Evolutionary conservation across 2,797 vertebrate species (phyloP).

Genomic region (Phalanger gymnotis): DNA sequence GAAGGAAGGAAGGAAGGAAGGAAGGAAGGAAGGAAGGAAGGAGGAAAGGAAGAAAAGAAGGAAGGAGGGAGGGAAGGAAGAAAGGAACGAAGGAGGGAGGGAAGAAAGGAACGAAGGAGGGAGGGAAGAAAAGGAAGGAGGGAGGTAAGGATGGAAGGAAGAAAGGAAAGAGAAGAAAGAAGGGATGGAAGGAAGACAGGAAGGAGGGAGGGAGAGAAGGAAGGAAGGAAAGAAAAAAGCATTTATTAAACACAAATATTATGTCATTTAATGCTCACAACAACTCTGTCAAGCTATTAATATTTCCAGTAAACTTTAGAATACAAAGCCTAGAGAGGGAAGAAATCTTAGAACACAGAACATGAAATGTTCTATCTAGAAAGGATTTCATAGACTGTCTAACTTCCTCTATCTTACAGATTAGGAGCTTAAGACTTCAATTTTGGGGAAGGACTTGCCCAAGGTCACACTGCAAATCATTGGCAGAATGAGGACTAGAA

Average conservation of each 20-base stretch:
- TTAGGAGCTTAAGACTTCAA: neutral
- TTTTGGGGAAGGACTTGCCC: neutral
- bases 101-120: neutral
- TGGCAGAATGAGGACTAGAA: slow-evolving; percentile 5
- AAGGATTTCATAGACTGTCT: neutral
- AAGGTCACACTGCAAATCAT: neutral
- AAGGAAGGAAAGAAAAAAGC: too few species aligned
- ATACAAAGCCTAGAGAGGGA: neutral
- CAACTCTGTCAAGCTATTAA: neutral
- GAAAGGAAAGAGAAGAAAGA: too few species aligned
- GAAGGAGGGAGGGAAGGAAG: neutral
- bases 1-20: too few species aligned
- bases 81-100: neutral
- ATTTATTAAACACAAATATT: neutral
- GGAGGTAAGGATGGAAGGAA: too few species aligned
- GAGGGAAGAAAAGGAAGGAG: neutral
- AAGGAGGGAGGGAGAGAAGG: too few species aligned
- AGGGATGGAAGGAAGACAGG: too few species aligned
- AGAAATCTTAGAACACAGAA: neutral
- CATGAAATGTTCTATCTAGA: neutral
- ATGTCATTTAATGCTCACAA: neutral
- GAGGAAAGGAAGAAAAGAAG: neutral
- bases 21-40: neutral
- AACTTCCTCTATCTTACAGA: neutral
- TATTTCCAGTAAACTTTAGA: neutral